Evolutionary conservation across 2,113 vertebrate genomes (phyloP).

Genomic region (Chrysochloris asiatica): DNA sequence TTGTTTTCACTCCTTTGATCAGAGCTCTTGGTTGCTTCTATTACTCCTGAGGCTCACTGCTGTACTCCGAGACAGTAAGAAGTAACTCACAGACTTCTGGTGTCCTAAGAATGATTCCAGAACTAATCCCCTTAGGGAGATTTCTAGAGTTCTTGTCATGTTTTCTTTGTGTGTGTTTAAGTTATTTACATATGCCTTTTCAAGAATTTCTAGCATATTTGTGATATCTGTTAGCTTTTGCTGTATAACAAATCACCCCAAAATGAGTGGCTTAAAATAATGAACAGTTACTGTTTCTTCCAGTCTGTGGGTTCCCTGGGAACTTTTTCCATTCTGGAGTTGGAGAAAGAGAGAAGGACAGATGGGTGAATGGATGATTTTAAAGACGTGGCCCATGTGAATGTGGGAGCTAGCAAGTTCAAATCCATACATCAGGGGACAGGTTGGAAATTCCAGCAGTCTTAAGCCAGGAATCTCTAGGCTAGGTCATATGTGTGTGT

Average conservation of each 20-base stretch:
- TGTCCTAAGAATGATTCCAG: constrained; percentile 18
- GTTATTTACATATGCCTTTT: background rate
- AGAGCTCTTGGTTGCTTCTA: background rate
- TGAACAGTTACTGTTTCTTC: too few species aligned
- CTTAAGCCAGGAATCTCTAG: background rate
- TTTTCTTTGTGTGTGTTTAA: background rate
- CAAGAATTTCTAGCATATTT: constrained; percentile 32
- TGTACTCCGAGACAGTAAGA: background rate
- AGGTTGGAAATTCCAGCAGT: background rate
- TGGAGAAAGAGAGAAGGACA: too few species aligned
- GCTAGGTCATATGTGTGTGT: background rate
- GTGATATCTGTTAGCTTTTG: background rate
- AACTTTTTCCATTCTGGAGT: too few species aligned
- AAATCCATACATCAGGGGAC: background rate
- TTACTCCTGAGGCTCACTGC: background rate
- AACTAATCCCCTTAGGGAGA: background rate
- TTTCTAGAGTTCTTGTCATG: background rate
- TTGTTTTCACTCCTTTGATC: background rate
- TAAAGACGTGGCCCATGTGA: background rate
- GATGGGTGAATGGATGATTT: too few species aligned
- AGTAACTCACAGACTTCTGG: background rate
- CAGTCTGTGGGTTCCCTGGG: too few species aligned
- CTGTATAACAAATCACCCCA: constrained; percentile 8
- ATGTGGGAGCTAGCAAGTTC: background rate
- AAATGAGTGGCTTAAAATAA: background rate